These are phyloP conservation scores for Drosophila ercepeae DNA, from an alignment of 1,140 invertebrate genomes.

Conservation along the genomic window DNA sequence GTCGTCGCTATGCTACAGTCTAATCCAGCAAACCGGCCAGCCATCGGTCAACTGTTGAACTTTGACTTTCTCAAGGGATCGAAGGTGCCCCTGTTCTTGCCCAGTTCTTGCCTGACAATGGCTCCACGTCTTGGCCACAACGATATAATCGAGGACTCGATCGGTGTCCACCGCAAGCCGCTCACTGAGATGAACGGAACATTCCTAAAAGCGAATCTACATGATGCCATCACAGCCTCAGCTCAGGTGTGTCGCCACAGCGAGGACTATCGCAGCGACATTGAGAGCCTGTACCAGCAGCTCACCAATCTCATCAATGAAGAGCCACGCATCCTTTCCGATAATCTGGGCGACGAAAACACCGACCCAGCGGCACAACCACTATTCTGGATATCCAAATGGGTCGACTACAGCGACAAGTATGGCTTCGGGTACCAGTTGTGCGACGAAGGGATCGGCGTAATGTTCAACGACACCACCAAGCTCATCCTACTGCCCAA, in stretches of 20 bases:
- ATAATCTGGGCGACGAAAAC: slow-evolving; percentile 90
- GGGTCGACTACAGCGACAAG: slow-evolving; percentile 99
- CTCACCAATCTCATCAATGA: slow-evolving; percentile 84
- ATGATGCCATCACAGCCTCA: slow-evolving; percentile 84
- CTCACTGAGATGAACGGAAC: slow-evolving; percentile 88
- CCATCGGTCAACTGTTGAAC: slow-evolving; percentile 89
- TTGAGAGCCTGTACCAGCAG: slow-evolving; percentile 85
- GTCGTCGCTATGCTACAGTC: slow-evolving; percentile 93
- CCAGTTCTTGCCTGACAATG: slow-evolving; percentile 95
- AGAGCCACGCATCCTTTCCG: slow-evolving; percentile 78
- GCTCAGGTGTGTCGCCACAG: slow-evolving; percentile 82
- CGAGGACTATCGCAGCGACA: slow-evolving; percentile 84
- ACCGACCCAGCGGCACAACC: slow-evolving; percentile 96
- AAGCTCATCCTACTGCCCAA: slow-evolving; percentile 95
- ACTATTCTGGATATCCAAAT: slow-evolving; percentile 98
- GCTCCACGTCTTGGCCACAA: slow-evolving; percentile 93
- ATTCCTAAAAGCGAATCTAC: slow-evolving; percentile 80
- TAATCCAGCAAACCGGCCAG: slow-evolving; percentile 92
- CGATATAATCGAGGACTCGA: slow-evolving; percentile 84
- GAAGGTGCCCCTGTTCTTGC: slow-evolving; percentile 92
- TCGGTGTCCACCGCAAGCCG: slow-evolving; percentile 87
- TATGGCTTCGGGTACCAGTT: slow-evolving; percentile 99
- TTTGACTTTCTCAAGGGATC: slow-evolving; percentile 89
- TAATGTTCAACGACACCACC: slow-evolving; percentile 98
- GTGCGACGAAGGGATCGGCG: slow-evolving; percentile 97